Evolutionary conservation across 2,113 vertebrate species (phyloP).

Genomic region (Sarotherodon lohbergeri): DNA sequence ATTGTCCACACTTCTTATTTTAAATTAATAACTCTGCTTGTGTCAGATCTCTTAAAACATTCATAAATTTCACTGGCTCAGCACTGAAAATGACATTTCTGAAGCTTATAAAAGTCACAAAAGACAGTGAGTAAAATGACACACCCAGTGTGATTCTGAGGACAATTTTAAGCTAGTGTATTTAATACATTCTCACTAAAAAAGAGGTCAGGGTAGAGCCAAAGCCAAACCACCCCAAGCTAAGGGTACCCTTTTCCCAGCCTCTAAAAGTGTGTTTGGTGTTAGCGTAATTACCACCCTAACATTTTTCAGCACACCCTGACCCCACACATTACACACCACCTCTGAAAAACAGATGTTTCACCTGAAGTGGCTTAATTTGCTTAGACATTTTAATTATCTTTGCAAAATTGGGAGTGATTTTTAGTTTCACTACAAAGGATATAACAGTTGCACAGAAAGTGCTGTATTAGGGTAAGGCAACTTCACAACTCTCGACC

Average conservation of each 20-base stretch:
- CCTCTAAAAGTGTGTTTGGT: conserved; percentile 24
- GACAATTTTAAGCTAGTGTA: conserved; percentile 8
- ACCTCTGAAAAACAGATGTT: conserved; percentile 62
- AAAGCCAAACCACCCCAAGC: conserved; percentile 47
- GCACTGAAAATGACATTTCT: background rate
- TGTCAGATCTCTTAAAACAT: background rate
- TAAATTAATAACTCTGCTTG: background rate
- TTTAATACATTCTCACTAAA: conserved; percentile 18
- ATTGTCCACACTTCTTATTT: background rate
- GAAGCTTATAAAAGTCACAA: background rate
- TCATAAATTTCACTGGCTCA: background rate
- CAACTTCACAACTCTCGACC: background rate
- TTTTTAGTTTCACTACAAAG: background rate
- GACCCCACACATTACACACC: conserved; percentile 48
- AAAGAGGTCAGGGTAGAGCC: conserved; percentile 45
- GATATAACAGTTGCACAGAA: background rate
- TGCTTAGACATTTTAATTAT: conserved; percentile 1
- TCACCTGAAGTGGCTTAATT: conserved; percentile 31
- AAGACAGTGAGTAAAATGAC: background rate
- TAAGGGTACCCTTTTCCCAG: conserved; percentile 44
- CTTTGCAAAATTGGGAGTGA: background rate
- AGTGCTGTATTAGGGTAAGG: background rate
- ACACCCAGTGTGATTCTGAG: background rate
- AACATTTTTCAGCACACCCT: conserved; percentile 57
- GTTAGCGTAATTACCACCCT: conserved; percentile 55